Evolutionary conservation across 2,888 invertebrate species (phyloP).

Genomic region (Euzetes globulus): DNA sequence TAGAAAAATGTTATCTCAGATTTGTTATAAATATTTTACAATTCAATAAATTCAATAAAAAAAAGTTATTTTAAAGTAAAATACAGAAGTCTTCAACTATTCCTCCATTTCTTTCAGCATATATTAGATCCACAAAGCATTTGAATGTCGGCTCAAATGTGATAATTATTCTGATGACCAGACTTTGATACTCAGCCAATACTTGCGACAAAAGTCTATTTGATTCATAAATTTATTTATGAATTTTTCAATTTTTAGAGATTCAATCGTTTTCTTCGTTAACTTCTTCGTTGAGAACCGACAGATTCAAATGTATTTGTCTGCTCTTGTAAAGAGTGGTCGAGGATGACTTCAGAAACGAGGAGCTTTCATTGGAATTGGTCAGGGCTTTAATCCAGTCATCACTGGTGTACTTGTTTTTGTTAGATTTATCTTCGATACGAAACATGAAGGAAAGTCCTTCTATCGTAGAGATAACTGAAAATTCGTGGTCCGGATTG

Average conservation of each 20-base stretch:
- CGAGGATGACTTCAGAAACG: neutral
- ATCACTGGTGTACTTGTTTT: neutral
- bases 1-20: too few species aligned
- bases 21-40: too few species aligned
- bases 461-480: neutral
- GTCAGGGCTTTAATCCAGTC: neutral
- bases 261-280: slow-evolving; percentile 20
- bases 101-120: too few species aligned
- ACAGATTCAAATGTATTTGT: neutral
- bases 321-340: neutral
- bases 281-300: slow-evolving; percentile 3
- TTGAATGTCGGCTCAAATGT: neutral
- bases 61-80: too few species aligned
- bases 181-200: neutral
- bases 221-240: neutral
- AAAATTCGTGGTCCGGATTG: neutral
- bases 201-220: neutral
- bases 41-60: too few species aligned
- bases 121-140: neutral
- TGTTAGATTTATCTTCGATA: neutral
- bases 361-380: neutral
- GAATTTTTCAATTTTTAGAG: neutral
- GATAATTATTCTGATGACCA: neutral
- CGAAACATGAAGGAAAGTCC: neutral
- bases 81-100: too few species aligned